These are phyloP conservation scores for Aspiorhynchus laticeps DNA, from an alignment of 2,113 vertebrate species.

Conservation along the genomic window DNA sequence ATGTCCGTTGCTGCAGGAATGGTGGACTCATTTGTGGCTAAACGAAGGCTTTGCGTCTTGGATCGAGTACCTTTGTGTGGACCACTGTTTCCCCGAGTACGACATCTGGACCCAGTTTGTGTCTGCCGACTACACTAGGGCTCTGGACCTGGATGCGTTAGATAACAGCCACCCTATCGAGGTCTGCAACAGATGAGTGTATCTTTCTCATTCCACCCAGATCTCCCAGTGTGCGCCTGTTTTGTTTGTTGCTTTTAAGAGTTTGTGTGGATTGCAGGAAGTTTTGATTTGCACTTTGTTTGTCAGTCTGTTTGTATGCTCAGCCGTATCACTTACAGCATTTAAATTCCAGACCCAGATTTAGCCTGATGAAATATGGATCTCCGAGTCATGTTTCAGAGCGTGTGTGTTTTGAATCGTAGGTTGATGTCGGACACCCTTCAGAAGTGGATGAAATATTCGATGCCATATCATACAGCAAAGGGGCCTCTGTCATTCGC, in stretches of 20 bases:
- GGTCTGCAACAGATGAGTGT: constrained; percentile 68
- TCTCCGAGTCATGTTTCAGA: constrained; percentile 14
- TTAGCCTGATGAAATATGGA: constrained; percentile 34
- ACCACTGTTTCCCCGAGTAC: constrained; percentile 98
- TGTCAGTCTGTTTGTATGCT: constrained; percentile 30
- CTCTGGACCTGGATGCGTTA: constrained; percentile 95
- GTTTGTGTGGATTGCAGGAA: constrained; percentile 5
- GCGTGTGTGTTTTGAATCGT: constrained; percentile 34
- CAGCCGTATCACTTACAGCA: constrained; percentile 4
- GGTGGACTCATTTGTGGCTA: constrained; percentile 99
- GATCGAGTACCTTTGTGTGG: constrained; percentile 98
- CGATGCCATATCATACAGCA: constrained; percentile 98
- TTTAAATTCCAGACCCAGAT: constrained; percentile 37
- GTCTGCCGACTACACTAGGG: constrained; percentile 95
- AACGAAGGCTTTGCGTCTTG: constrained; percentile 99
- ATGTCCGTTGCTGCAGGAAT: constrained; percentile 81
- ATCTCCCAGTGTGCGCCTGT: constrained; percentile 4
- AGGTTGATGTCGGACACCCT: constrained; percentile 96
- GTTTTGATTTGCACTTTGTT: constrained; percentile 31
- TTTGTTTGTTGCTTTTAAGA: constrained; percentile 17
- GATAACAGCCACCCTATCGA: constrained; percentile 99
- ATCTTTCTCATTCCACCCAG: neutral
- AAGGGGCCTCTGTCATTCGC: constrained; percentile 97
- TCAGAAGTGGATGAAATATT: constrained; percentile 99
- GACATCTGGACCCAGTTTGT: constrained; percentile 99